These are phyloP conservation scores for Onychostruthus taczanowskii DNA, from an alignment of 2,113 vertebrate species.

Conservation along the genomic window DNA sequence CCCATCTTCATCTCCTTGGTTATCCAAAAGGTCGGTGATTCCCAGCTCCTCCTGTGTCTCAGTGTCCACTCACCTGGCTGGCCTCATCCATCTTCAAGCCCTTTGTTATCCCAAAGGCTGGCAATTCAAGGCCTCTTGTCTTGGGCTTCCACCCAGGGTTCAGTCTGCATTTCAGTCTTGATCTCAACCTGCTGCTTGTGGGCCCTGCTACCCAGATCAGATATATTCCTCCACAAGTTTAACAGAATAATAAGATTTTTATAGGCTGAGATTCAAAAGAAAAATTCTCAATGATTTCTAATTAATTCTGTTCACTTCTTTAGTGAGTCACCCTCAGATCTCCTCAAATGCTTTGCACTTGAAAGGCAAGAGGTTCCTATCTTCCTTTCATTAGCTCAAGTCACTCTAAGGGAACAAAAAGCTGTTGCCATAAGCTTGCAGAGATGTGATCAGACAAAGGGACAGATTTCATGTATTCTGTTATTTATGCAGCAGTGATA, in stretches of 20 bases:
- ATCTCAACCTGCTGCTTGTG: not conserved
- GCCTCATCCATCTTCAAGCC: not conserved
- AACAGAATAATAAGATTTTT: not conserved
- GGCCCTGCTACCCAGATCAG: not conserved
- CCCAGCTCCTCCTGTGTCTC: not conserved
- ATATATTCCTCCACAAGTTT: not conserved
- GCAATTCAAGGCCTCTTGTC: not conserved
- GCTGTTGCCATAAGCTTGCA: not conserved
- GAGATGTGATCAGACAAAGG: not conserved
- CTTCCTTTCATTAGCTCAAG: not conserved
- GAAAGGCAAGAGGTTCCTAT: not conserved
- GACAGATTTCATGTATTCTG: not conserved
- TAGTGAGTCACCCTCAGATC: not conserved
- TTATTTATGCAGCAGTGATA: not conserved
- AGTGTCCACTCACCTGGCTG: not conserved
- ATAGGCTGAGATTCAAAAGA: not conserved
- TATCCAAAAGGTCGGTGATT: not conserved
- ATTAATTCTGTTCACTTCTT: not conserved
- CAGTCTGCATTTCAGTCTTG: not conserved
- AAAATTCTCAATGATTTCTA: not conserved
- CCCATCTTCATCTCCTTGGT: not conserved
- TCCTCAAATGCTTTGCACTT: not conserved
- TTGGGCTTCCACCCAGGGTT: not conserved
- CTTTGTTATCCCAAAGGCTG: not conserved
- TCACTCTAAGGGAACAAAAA: not conserved